Evolutionary conservation across 30 jellyfish, hydroid and myxozoan species (phyloP), one percentile per base, ranked within the genome.

Genomic region (Hydra vulgaris): DNA sequence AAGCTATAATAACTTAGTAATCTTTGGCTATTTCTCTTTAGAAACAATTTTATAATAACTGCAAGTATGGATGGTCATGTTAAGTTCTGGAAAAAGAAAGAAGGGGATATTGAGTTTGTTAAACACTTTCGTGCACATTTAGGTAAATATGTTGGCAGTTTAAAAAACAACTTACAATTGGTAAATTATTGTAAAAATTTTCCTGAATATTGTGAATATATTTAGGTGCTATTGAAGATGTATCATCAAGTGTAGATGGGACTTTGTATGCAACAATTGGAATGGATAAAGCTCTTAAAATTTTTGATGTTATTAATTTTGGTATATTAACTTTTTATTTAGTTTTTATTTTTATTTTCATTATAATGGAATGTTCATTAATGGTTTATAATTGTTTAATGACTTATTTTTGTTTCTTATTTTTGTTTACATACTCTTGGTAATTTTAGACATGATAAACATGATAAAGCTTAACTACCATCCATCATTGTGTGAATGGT

Each of bases 31-130:
- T 81, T 70, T 72, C 78, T 8, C 23, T 55, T 80, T 26, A 54
- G 87, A 96, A 21, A 86, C 98, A 1, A 79, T 79, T 54, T 92
- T 92, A 71, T 56, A 55, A 87, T 92, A n/a, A 92, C 98, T 21
- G 98, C 96, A 40, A 92, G 98, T 66, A 68, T 87, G 25, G 96
- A 92, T 83, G 98, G 98, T 7, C 98, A 92, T 61, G 96, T 93
- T n/a, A 93, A 87, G 75, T 87, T 93, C 54, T 93, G 99, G 96
- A 87, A 93, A 55, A 93, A 88, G 81, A 74, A 74, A 54, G 90
- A 80, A 0, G 95, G 74, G 22, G 99, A 93, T 1, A 73, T 93
- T 7, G 95, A 87, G 66, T 87, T 93, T 84, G 96, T 92, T 67
- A 92, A 92, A 72, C 98, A 92, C 70, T 92, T 92, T 70, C 79